Conservation (phyloP, 2,888 invertebrate genomes). For the Rosalia funebris region DNA sequence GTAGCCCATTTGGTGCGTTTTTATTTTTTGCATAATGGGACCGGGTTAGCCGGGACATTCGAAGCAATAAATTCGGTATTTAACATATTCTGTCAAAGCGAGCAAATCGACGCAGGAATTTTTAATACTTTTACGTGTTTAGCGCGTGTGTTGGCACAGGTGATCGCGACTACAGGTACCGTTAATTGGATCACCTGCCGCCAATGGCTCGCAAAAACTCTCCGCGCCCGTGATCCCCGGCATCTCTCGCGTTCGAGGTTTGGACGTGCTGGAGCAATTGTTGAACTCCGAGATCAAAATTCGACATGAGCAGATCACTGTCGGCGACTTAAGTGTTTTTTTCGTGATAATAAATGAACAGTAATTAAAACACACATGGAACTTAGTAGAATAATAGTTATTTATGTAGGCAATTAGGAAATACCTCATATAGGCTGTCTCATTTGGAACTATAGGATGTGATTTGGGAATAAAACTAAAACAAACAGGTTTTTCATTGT, state of each 20-base stretch:
- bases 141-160: constrained; percentile 59
- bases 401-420: too few species aligned
- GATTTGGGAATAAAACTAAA: too few species aligned
- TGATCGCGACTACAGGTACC: constrained; percentile 63
- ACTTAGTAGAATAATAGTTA: too few species aligned
- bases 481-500: too few species aligned
- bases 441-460: too few species aligned
- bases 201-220: constrained; percentile 40
- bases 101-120: constrained; percentile 47
- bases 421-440: too few species aligned
- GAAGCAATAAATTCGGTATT: constrained; percentile 19
- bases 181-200: constrained; percentile 64
- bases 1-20: constrained; percentile 4
- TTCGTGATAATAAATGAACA: too few species aligned
- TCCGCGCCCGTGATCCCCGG: constrained; percentile 7
- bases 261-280: neutral
- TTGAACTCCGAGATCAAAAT: neutral
- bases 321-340: too few species aligned
- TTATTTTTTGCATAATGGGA: constrained; percentile 16
- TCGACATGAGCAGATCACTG: neutral
- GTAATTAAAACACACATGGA: too few species aligned
- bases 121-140: constrained; percentile 48
- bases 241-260: constrained; percentile 3
- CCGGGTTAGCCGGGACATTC: constrained; percentile 11
- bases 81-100: constrained; percentile 42